Evolutionary conservation across 2,888 invertebrate species (phyloP).

Genomic region (Thecocarcelia acutangulata): DNA sequence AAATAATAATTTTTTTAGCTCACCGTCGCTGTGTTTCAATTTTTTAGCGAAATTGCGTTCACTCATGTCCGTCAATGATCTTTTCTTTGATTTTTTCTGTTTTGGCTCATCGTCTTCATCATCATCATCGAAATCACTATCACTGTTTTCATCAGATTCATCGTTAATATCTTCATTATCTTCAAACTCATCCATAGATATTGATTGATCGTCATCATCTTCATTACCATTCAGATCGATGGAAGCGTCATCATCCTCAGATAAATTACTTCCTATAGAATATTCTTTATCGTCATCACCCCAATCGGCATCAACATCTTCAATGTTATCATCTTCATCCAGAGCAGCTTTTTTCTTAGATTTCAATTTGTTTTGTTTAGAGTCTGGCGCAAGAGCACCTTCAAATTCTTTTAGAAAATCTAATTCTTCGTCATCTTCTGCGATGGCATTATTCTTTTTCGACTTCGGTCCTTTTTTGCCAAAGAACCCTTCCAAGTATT

Average conservation of each 20-base stretch:
- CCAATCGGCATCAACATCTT: slow-evolving; percentile 75
- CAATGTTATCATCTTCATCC: slow-evolving; percentile 79
- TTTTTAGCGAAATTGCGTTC: slow-evolving; percentile 77
- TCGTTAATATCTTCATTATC: slow-evolving; percentile 72
- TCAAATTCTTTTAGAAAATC: slow-evolving; percentile 87
- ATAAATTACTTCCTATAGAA: slow-evolving; percentile 82
- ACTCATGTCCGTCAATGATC: slow-evolving; percentile 61
- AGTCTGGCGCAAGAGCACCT: slow-evolving; percentile 76
- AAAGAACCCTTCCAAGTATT: slow-evolving; percentile 82
- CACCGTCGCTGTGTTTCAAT: slow-evolving; percentile 79
- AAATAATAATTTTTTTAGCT: slow-evolving; percentile 1
- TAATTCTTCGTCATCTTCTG: slow-evolving; percentile 83
- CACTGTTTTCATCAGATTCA: slow-evolving; percentile 48
- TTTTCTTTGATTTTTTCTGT: slow-evolving; percentile 75
- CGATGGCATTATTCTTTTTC: slow-evolving; percentile 83
- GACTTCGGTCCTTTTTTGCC: slow-evolving; percentile 83
- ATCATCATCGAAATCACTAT: slow-evolving; percentile 69
- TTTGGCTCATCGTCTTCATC: slow-evolving; percentile 74
- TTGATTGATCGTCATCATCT: slow-evolving; percentile 72
- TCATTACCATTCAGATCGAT: slow-evolving; percentile 75
- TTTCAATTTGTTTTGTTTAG: slow-evolving; percentile 74
- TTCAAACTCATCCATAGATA: slow-evolving; percentile 71
- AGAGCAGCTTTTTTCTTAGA: slow-evolving; percentile 72
- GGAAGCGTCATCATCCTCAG: slow-evolving; percentile 78
- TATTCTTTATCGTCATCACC: slow-evolving; percentile 75